Conservation (phyloP, 2,888 invertebrate species). For the Leptothorax acervorum region DNA sequence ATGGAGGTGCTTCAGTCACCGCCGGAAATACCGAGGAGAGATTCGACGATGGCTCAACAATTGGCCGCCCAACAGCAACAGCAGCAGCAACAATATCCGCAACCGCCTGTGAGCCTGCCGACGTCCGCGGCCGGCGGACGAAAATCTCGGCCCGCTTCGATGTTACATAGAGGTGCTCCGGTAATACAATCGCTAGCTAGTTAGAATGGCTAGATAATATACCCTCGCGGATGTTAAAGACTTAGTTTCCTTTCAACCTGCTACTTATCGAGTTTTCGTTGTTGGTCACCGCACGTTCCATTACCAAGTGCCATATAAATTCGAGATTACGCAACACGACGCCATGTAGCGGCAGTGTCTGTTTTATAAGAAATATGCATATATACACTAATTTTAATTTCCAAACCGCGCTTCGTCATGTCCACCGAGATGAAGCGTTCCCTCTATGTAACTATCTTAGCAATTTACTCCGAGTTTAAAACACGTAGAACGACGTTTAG, state of each 20-base stretch:
- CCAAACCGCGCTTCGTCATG: slow-evolving; percentile 4
- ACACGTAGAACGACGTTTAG: slow-evolving; percentile 30
- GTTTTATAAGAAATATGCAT: slow-evolving; percentile 49
- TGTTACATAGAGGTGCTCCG: slow-evolving; percentile 87
- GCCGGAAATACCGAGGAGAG: slow-evolving; percentile 82
- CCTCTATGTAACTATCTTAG: slow-evolving; percentile 23
- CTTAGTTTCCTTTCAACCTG: slow-evolving; percentile 59
- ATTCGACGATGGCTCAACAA: slow-evolving; percentile 81
- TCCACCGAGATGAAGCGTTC: slow-evolving; percentile 10
- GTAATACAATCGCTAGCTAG: slow-evolving; percentile 88
- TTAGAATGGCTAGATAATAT: slow-evolving; percentile 82
- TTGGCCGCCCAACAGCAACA: slow-evolving; percentile 79
- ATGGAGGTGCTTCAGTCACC: slow-evolving; percentile 89
- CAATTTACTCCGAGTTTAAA: slow-evolving; percentile 14
- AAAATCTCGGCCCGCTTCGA: slow-evolving; percentile 86
- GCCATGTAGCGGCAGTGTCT: slow-evolving; percentile 33
- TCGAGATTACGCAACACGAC: slow-evolving; percentile 32
- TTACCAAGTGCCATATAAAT: slow-evolving; percentile 54
- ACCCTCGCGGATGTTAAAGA: slow-evolving; percentile 33
- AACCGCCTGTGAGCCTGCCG: slow-evolving; percentile 67
- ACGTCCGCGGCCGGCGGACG: slow-evolving; percentile 74
- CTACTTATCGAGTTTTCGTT: slow-evolving; percentile 48
- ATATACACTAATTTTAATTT: slow-evolving; percentile 26
- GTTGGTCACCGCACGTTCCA: slow-evolving; percentile 35
- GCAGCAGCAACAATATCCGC: slow-evolving; percentile 69